Percentiles rank a stretch among this genome's conserved stretches.
Conservation (phyloP, 2,113 vertebrate species). For the Miniopterus natalensis region DNA sequence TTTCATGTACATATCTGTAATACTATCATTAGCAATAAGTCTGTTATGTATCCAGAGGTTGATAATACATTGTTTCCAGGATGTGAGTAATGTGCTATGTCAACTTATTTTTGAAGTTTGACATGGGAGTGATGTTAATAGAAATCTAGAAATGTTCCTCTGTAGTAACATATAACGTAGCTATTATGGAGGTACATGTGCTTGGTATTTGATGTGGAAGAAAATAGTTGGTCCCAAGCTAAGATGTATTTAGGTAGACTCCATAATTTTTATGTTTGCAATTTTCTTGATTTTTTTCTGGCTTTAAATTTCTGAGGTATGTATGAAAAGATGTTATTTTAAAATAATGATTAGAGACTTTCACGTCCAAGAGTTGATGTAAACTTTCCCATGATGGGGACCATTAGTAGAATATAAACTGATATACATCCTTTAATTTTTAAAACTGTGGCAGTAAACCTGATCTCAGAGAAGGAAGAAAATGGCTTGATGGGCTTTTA, state of each 20-base stretch:
- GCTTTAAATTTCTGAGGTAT: conserved; percentile 67
- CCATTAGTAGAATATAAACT: conserved; percentile 43
- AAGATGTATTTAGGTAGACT: conserved; percentile 26
- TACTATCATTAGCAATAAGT: background rate
- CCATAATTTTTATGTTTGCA: conserved; percentile 30
- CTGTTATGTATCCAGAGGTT: background rate
- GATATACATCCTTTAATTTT: conserved; percentile 50
- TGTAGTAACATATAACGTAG: background rate
- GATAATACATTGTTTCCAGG: background rate
- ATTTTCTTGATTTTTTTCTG: conserved; percentile 31
- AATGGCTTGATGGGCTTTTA: background rate
- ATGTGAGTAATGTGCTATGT: background rate
- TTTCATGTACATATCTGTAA: background rate
- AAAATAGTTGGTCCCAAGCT: conserved; percentile 49
- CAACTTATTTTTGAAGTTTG: conserved; percentile 48
- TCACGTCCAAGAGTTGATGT: conserved; percentile 49
- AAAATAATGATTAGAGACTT: conserved; percentile 52
- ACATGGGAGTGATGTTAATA: background rate
- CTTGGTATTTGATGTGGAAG: conserved; percentile 1
- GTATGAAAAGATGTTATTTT: conserved; percentile 53
- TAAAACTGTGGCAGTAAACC: conserved; percentile 37
- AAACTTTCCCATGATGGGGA: background rate
- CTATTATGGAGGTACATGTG: background rate
- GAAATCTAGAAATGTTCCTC: background rate
- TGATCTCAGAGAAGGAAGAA: conserved; percentile 40